These are phyloP conservation scores for Microctonus hyperodae DNA, from an alignment of 2,888 invertebrate genomes.

Conservation along the genomic window DNA sequence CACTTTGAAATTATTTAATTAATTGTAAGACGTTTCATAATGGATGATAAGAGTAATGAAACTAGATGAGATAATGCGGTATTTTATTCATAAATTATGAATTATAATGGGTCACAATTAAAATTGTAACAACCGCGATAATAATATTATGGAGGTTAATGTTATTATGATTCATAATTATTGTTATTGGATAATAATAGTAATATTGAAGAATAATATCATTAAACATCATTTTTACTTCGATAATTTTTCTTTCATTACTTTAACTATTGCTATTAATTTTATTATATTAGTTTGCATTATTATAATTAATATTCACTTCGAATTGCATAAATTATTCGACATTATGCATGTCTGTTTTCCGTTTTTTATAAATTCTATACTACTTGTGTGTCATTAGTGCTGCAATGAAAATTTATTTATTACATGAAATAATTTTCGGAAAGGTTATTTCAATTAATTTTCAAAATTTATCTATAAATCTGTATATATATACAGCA, in stretches of 20 bases:
- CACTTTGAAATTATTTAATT: constrained; percentile 45
- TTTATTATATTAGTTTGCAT: not conserved
- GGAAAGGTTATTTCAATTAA: not conserved
- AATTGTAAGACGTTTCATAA: constrained; percentile 34
- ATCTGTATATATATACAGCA: not conserved
- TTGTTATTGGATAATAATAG: no score
- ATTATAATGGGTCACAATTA: no score
- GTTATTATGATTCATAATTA: no score
- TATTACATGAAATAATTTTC: not conserved
- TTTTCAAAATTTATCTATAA: not conserved
- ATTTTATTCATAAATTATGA: constrained; percentile 3
- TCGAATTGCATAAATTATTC: not conserved
- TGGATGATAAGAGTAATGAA: not conserved
- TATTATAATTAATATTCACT: not conserved
- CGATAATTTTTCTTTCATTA: no score
- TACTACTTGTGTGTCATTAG: not conserved
- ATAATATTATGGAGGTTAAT: no score
- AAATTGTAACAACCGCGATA: not conserved
- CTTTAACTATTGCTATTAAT: no score
- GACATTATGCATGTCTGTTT: not conserved
- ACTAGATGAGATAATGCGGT: not conserved
- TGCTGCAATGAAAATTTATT: not conserved
- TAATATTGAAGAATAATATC: no score
- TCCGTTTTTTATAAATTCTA: not conserved
- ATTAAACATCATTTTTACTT: no score